Conservation (phyloP, 2,797 vertebrate species). For the Sebastiscus albofasciatus region DNA sequence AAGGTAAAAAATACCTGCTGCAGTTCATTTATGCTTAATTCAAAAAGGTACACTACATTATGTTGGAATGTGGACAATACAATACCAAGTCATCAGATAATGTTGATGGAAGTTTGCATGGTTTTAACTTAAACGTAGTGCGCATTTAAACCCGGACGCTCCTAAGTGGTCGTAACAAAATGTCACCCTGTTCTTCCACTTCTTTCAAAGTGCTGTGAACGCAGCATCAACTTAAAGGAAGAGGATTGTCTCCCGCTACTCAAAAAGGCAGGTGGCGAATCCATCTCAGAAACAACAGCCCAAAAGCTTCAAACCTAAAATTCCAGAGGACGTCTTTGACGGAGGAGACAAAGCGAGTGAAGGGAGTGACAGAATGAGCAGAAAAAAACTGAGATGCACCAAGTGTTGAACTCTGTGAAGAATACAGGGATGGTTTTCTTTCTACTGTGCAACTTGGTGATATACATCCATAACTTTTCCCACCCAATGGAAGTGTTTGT, state of each 20-base stretch:
- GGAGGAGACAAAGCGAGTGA: neutral
- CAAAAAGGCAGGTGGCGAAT: constrained; percentile 37
- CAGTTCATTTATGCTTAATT: neutral
- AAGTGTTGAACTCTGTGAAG: constrained; percentile 1
- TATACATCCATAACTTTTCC: neutral
- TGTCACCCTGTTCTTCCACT: neutral
- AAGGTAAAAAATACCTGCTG: no score
- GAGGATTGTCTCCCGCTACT: constrained; percentile 29
- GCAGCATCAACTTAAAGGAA: constrained; percentile 15
- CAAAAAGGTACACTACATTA: neutral
- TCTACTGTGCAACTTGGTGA: neutral
- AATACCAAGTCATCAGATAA: neutral
- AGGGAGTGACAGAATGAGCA: constrained; percentile 3
- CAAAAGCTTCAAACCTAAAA: constrained; percentile 24
- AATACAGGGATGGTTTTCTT: neutral
- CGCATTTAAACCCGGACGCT: neutral
- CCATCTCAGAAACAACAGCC: constrained; percentile 19
- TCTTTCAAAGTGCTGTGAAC: constrained; percentile 21
- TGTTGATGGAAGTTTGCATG: neutral
- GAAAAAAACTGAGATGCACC: constrained; percentile 5
- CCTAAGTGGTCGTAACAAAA: neutral
- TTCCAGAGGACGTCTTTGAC: constrained; percentile 16
- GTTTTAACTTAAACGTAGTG: neutral
- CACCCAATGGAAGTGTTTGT: neutral
- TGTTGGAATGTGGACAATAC: neutral